Evolutionary conservation across 2,113 vertebrate genomes (phyloP).

Genomic region (Tamias sibiricus): DNA sequence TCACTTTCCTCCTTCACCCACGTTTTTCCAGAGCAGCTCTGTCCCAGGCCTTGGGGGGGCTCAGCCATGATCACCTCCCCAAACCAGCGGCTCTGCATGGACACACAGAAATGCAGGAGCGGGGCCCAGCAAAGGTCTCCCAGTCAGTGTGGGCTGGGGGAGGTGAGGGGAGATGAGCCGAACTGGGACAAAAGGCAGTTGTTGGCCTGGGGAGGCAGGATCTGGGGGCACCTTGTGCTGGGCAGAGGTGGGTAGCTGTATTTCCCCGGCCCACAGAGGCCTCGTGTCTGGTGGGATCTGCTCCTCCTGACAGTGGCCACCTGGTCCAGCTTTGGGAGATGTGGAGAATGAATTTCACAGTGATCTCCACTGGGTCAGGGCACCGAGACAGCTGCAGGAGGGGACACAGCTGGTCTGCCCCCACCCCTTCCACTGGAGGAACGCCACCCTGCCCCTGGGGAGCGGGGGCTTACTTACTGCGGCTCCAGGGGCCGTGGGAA

Average conservation of each 20-base stretch:
- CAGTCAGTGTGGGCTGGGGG: accelerated
- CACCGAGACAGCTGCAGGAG: conserved; percentile 57
- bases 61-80: not conserved
- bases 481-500: not conserved
- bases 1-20: not conserved
- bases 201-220: not conserved
- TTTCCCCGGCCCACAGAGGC: not conserved
- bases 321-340: conserved; percentile 49
- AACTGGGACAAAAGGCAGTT: not conserved
- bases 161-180: not conserved
- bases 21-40: not conserved
- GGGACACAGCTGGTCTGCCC: conserved; percentile 9
- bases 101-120: not conserved
- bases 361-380: not conserved
- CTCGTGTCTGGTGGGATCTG: not conserved
- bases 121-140: not conserved
- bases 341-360: conserved; percentile 70
- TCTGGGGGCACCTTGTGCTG: not conserved
- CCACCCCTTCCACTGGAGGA: not conserved
- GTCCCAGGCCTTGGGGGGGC: not conserved
- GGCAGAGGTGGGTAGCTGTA: not conserved
- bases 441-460: not conserved
- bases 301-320: not conserved
- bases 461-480: not conserved
- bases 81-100: not conserved